Evolutionary conservation across 64 coral and sea anemone genomes (phyloP).

Genomic region (Acropora tenuis): DNA sequence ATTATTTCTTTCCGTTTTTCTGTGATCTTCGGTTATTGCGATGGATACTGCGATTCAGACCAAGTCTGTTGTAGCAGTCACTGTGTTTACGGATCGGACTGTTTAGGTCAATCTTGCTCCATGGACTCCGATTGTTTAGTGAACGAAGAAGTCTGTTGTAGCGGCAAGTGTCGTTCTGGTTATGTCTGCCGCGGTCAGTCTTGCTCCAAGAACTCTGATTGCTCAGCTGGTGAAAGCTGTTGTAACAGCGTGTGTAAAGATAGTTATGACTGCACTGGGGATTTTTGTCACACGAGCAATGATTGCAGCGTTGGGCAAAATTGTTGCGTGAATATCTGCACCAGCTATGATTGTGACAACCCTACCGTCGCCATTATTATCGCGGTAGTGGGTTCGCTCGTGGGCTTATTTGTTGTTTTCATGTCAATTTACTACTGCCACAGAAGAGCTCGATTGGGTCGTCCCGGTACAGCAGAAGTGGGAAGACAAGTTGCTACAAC

Average conservation of each 20-base stretch:
- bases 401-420: neutral
- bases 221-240: neutral
- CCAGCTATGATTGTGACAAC: neutral
- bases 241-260: neutral
- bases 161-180: too few relatives aligned
- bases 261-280: neutral
- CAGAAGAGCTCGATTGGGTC: neutral
- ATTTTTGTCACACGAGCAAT: neutral
- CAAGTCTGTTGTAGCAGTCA: neutral
- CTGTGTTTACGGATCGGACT: neutral
- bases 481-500: neutral
- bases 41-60: neutral
- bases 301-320: neutral
- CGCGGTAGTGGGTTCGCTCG: neutral
- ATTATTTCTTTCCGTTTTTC: neutral
- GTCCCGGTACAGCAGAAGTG: neutral
- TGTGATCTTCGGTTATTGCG: neutral
- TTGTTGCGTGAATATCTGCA: constrained; percentile 19
- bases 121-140: too few relatives aligned
- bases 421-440: neutral
- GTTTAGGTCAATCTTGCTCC: neutral
- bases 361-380: neutral
- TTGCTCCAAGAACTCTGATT: neutral
- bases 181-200: too few relatives aligned
- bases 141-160: too few relatives aligned